Percentiles rank a stretch among this genome's conserved stretches.
Conservation (phyloP, 2,797 vertebrate genomes). For the Steatocranus sp. region DNA sequence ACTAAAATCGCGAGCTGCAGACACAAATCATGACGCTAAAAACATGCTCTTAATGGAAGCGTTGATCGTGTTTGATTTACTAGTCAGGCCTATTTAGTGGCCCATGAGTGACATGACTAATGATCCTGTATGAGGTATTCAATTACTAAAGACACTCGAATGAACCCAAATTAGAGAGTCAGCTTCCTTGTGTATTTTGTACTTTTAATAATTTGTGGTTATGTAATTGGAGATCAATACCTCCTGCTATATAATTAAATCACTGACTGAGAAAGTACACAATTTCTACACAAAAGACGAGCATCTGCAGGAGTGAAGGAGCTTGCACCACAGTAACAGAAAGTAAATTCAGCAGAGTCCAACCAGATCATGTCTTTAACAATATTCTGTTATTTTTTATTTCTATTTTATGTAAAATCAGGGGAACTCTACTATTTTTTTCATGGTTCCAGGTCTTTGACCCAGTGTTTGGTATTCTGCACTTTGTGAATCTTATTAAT, state of each 20-base stretch:
- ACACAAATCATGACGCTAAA: neutral
- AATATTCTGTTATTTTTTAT: neutral
- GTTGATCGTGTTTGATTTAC: neutral
- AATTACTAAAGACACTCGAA: neutral
- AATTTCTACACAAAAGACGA: neutral
- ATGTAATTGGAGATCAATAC: neutral
- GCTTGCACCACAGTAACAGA: neutral
- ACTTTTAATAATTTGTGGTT: neutral
- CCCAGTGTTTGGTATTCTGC: neutral
- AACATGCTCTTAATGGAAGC: neutral
- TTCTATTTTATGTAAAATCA: neutral
- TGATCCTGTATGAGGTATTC: neutral
- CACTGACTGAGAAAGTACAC: neutral
- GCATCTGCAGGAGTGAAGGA: neutral
- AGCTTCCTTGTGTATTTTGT: neutral
- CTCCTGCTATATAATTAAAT: neutral
- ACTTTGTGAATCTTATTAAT: neutral
- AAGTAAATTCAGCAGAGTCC: neutral
- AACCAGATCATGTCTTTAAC: neutral
- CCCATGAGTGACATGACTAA: neutral
- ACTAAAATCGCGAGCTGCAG: neutral
- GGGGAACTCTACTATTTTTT: neutral
- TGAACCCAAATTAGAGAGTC: neutral
- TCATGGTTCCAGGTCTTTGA: neutral
- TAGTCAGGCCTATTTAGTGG: neutral